Conservation (phyloP, 2,113 vertebrate genomes). For the Enhydra lutris region DNA sequence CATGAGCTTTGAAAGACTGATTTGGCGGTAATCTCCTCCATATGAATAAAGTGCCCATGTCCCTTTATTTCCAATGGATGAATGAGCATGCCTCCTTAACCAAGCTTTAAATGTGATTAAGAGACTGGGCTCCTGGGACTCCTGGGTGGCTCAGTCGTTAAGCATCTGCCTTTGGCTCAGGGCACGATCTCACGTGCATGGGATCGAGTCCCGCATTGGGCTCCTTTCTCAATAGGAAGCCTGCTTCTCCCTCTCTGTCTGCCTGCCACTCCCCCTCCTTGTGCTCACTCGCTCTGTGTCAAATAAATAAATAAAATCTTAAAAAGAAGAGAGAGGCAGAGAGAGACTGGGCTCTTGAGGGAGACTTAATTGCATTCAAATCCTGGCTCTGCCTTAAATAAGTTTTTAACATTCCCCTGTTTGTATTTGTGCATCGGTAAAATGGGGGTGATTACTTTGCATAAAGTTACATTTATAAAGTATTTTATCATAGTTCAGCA, state of each 20-base stretch:
- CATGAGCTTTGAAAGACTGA: constrained; percentile 3
- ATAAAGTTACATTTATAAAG: constrained; percentile 34
- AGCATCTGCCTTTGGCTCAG: not conserved
- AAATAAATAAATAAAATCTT: no score
- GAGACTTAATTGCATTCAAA: constrained; percentile 36
- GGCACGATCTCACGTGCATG: not conserved
- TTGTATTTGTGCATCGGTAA: constrained; percentile 34
- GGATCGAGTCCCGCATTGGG: not conserved
- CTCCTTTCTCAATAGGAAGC: not conserved
- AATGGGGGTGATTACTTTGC: not conserved
- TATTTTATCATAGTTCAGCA: constrained; percentile 47
- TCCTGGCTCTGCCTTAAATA: not conserved
- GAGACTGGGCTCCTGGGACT: not conserved
- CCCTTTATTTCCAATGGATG: not conserved
- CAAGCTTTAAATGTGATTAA: not conserved
- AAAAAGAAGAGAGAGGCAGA: no score
- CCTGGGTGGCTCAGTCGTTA: not conserved
- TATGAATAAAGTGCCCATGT: not conserved
- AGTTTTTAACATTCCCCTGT: constrained; percentile 19
- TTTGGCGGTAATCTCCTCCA: not conserved
- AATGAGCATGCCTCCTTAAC: not conserved
- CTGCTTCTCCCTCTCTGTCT: not conserved
- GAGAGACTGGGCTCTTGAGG: not conserved
- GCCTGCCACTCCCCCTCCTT: no score
- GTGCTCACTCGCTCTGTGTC: no score